Base-by-base conservation (phyloP, 1,140 invertebrate genomes). In the Euwallacea fornicatus region DNA sequence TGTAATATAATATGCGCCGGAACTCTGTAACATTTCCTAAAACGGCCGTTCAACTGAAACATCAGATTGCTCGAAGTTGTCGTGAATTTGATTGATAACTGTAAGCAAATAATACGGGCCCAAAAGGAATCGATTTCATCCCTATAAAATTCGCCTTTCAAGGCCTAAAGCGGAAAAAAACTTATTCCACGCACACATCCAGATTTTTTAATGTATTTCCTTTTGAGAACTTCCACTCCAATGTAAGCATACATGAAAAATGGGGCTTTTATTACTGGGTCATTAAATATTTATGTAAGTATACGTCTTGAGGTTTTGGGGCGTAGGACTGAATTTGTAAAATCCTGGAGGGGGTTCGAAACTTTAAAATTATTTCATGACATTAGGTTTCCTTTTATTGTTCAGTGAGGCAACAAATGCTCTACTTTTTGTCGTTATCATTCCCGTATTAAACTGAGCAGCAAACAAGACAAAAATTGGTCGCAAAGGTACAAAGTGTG, bases 21-120 rank as follows among this genome's bases (percentile, higher is more conserved):
- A 33, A 33, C 21, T 33, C 21, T 4, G 4, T 33, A 33, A 33
- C 21, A 33, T 16, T 58, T 13, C n/a, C 9, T 58, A 16, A 58
- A 16, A 58, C 10, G 16, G 16, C 13, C 9, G 2, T 50, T 10
- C 9, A 50, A 50, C 9, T 11, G 9, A 50, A 11, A 50, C 9
- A 50, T 11, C 13, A 50, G 9, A 13, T 58, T 58, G n/a, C 21
- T 10, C 2, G 7, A 58, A 58, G 21, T 58, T 58, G 7, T 33
- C 21, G 55, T 58, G n/a, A 33, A 58, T 58, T 58, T 58, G 55
- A 58, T 58, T 58, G 55, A 58, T 58, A 33, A 33, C 21, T 33
- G 21, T 33, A 33, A 58, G 10, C n/a, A 33, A 58, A 33, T 33
- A 33, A 58, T 15, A 16, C 55, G 21, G 55, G n/a, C n/a, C n/a